A percentile compares a stretch with the other conserved stretches of the same genome.
phyloP scores from a whole-genome alignment of 1,140 invertebrate genomes.

The Harlomillsia oculata region DNA sequence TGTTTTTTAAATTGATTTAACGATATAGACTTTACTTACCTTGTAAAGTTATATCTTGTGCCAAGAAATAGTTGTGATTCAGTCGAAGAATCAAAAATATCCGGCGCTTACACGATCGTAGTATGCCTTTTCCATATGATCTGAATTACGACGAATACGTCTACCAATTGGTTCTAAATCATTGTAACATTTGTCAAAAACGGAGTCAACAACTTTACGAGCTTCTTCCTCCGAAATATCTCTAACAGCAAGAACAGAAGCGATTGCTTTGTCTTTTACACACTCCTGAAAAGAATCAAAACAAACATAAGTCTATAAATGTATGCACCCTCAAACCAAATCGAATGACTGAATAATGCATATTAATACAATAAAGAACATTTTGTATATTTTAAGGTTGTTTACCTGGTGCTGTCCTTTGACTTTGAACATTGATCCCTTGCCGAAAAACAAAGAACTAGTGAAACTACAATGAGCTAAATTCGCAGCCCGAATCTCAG shows the following conservation, averaged over 20 bases:
- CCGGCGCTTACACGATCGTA: conserved; percentile 67
- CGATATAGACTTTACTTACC: no score
- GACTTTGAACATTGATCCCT: conserved; percentile 62
- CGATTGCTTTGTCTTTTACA: conserved; percentile 75
- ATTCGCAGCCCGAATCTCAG: conserved; percentile 85
- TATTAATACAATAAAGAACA: background rate
- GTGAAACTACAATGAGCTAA: conserved; percentile 82
- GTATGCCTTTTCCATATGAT: conserved; percentile 66
- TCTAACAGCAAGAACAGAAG: conserved; percentile 69
- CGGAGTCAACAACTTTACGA: conserved; percentile 64
- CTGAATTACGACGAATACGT: conserved; percentile 62
- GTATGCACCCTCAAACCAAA: background rate
- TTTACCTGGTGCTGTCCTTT: conserved; percentile 59
- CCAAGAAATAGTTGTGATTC: no score
- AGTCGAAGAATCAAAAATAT: conserved; percentile 46
- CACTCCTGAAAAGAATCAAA: conserved; percentile 64
- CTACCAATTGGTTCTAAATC: conserved; percentile 89
- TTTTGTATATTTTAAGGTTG: conserved; percentile 2
- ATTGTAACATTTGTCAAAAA: conserved; percentile 84
- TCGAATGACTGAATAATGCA: background rate
- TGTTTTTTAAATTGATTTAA: no score
- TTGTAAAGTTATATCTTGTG: no score
- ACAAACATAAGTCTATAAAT: no score
- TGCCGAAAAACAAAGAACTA: conserved; percentile 64
- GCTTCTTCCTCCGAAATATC: conserved; percentile 64